Evolutionary conservation across 2,113 vertebrate genomes (phyloP).

Genomic region (Chionis minor): DNA sequence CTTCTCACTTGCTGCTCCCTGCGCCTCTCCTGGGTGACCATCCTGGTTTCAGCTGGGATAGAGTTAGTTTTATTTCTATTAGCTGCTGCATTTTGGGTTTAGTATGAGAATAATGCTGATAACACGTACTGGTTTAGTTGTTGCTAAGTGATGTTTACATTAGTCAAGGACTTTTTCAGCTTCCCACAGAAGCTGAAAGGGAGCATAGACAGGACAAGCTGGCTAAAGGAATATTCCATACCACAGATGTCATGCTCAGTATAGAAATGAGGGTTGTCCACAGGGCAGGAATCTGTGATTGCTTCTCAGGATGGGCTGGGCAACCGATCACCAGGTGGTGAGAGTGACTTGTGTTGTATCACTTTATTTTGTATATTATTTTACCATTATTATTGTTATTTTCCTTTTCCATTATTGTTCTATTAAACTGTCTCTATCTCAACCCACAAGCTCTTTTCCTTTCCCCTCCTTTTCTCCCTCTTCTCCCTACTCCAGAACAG

Average conservation of each 20-base stretch:
- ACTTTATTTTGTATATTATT: background rate
- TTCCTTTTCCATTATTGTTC: background rate
- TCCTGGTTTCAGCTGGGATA: background rate
- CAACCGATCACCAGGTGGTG: background rate
- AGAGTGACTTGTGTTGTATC: background rate
- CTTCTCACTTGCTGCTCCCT: background rate
- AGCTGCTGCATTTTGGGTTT: background rate
- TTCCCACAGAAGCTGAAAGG: background rate
- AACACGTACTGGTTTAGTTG: background rate
- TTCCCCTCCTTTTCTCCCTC: background rate
- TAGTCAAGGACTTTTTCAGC: background rate
- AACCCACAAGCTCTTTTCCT: background rate
- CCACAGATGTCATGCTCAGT: background rate
- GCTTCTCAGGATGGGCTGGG: background rate
- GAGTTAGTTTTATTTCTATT: background rate
- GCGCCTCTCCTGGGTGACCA: no score
- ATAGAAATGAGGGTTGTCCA: background rate
- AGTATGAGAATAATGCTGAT: background rate
- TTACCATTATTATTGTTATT: background rate
- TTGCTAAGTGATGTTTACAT: background rate
- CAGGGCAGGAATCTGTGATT: background rate
- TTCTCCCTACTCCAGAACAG: background rate
- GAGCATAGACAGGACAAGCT: background rate
- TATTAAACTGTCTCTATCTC: background rate
- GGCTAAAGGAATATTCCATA: background rate